Conservation (phyloP, 1,140 invertebrate genomes). For the Campoletis sonorensis region DNA sequence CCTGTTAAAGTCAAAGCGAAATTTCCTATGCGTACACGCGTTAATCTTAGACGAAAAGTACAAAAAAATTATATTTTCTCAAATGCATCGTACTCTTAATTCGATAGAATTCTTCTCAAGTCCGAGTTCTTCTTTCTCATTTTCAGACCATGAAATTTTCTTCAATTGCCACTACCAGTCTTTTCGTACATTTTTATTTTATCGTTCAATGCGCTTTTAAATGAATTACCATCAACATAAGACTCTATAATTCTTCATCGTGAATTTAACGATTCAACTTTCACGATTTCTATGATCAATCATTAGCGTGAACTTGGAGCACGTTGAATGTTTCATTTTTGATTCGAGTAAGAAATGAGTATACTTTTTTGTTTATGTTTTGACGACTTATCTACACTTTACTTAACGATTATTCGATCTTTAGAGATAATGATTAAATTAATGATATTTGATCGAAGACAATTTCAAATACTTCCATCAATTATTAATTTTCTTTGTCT, state of each 20-base stretch:
- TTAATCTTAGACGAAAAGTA: background rate
- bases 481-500: background rate
- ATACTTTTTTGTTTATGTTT: slow-evolving; percentile 5
- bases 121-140: background rate
- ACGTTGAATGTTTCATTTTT: background rate
- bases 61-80: background rate
- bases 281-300: background rate
- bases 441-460: slow-evolving; percentile 44
- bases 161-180: slow-evolving; percentile 38
- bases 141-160: slow-evolving; percentile 36
- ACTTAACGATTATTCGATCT: slow-evolving; percentile 30
- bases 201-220: background rate
- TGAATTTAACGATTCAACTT: background rate
- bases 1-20: slow-evolving; percentile 13
- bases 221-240: background rate
- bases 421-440: slow-evolving; percentile 29
- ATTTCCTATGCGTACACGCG: background rate
- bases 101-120: background rate
- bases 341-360: slow-evolving; percentile 25
- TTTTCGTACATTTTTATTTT: slow-evolving; percentile 36
- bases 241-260: background rate
- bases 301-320: background rate
- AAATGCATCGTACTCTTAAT: background rate
- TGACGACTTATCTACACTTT: slow-evolving; percentile 1
- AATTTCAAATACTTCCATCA: slow-evolving; percentile 38